phyloP scores from a whole-genome alignment of 2,888 invertebrate genomes.

The Hemaris fuciformis region DNA sequence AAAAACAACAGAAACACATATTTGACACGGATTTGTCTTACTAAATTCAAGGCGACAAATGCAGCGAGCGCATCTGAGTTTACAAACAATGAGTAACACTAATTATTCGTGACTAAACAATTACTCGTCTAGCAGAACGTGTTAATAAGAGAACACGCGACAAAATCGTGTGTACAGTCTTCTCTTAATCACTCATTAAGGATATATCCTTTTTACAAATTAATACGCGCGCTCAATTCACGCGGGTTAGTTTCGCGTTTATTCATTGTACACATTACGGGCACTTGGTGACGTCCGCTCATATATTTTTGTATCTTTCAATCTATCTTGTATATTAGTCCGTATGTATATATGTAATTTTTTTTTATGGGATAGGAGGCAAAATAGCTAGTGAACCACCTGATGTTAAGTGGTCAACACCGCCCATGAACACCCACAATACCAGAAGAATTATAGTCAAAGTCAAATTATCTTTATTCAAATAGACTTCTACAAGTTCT shows the following conservation, averaged over 20 bases:
- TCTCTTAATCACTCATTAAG: constrained; percentile 74
- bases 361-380: too few species aligned
- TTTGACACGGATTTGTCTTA: not conserved
- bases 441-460: too few species aligned
- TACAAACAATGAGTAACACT: constrained; percentile 3
- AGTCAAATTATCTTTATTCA: too few species aligned
- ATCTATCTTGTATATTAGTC: too few species aligned
- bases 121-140: constrained; percentile 10
- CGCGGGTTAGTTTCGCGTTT: constrained; percentile 22
- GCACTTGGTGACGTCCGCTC: not conserved
- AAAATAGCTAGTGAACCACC: too few species aligned
- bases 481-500: too few species aligned
- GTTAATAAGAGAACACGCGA: constrained; percentile 15
- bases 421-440: too few species aligned
- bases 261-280: constrained; percentile 35
- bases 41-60: not conserved
- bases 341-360: too few species aligned
- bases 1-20: too few species aligned
- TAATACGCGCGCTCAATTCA: constrained; percentile 66
- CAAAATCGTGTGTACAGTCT: constrained; percentile 36
- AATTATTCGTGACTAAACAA: constrained; percentile 6
- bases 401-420: too few species aligned
- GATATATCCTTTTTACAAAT: constrained; percentile 77
- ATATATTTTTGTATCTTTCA: not conserved
- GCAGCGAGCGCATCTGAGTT: not conserved